These are phyloP conservation scores for Picus viridis DNA, from an alignment of 2,797 vertebrate species.

Conservation along the genomic window DNA sequence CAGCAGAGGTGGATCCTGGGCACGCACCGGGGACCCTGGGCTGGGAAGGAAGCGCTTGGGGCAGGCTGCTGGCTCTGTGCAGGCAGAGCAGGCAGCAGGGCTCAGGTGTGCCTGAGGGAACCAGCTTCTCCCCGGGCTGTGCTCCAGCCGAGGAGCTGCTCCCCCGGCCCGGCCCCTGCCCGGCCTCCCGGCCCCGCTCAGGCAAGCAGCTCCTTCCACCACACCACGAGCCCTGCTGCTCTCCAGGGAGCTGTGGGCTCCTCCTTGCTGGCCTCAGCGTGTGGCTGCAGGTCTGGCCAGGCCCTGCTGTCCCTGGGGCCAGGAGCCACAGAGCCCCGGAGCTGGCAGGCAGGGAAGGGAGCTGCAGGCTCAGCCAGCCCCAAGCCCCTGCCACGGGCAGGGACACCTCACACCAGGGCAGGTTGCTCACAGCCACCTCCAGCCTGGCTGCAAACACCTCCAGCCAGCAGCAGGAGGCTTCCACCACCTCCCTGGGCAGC, in stretches of 20 bases:
- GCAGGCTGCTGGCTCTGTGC: neutral
- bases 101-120: neutral
- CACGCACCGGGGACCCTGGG: neutral
- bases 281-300: neutral
- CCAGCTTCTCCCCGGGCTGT: neutral
- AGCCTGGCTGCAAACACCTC: too few relatives aligned
- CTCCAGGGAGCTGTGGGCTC: neutral
- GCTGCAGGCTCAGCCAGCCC: too few relatives aligned
- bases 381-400: too few relatives aligned
- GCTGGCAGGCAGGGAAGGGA: neutral
- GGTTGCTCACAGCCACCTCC: too few relatives aligned
- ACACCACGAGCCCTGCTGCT: neutral
- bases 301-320: neutral
- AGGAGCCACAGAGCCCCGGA: too few relatives aligned
- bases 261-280: too few relatives aligned
- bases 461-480: too few relatives aligned
- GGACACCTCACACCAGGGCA: too few relatives aligned
- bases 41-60: neutral
- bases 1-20: neutral
- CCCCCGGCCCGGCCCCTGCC: constrained; percentile 41
- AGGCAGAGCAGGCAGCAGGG: neutral
- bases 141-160: constrained; percentile 54
- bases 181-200: constrained; percentile 50
- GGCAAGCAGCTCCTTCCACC: constrained; percentile 54
- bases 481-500: too few relatives aligned